A percentile compares a stretch with the other conserved stretches of the same genome.
Evolutionary conservation across 2,888 invertebrate genomes (phyloP).

Genomic region (Synergus itoensis): DNA sequence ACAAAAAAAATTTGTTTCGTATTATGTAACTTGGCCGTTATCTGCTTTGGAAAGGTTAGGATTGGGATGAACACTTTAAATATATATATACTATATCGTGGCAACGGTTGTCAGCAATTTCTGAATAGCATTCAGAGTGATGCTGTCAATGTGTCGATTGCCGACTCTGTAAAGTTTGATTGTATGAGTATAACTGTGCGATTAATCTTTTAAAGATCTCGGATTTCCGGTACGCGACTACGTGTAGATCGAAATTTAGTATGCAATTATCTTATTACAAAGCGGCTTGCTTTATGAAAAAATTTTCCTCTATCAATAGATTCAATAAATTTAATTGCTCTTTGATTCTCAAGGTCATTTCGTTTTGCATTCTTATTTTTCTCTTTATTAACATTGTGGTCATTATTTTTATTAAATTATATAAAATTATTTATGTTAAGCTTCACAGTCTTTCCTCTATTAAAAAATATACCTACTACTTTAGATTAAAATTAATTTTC

Average conservation of each 20-base stretch:
- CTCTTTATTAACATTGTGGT: background rate
- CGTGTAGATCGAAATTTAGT: no score
- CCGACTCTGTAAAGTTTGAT: background rate
- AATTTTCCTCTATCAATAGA: background rate
- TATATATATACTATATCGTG: background rate
- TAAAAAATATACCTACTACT: no score
- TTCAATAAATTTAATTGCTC: background rate
- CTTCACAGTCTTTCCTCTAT: no score
- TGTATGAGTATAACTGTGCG: background rate
- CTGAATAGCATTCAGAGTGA: background rate
- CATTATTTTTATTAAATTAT: background rate
- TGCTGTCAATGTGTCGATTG: background rate
- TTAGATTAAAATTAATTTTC: no score
- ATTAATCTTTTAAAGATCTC: background rate
- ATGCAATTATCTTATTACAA: background rate
- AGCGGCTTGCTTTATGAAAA: background rate
- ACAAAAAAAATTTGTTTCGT: background rate
- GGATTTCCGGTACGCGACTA: background rate
- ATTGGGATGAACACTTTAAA: background rate
- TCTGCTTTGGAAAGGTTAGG: background rate
- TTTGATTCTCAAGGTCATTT: background rate
- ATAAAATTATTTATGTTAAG: no score
- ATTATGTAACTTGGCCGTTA: background rate
- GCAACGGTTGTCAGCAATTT: background rate
- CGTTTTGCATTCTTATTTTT: background rate